Evolutionary conservation across 1,140 invertebrate species (phyloP).

Genomic region (Drosophila albomicans): DNA sequence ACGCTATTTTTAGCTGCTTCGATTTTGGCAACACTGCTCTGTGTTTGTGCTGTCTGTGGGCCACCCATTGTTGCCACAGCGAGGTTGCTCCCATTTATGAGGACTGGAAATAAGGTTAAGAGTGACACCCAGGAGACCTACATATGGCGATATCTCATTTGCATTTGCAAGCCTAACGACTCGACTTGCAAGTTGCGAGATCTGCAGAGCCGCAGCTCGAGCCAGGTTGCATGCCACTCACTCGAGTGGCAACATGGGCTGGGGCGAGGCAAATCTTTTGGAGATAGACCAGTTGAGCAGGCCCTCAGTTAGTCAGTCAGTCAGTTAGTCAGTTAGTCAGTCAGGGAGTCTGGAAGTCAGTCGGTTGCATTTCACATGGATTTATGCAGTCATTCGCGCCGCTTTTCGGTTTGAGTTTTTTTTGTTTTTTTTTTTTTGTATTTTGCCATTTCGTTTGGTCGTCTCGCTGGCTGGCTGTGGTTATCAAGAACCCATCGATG

Average conservation of each 20-base stretch:
- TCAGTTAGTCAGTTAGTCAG: slow-evolving; percentile 41
- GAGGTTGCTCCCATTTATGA: slow-evolving; percentile 70
- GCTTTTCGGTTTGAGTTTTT: slow-evolving; percentile 23
- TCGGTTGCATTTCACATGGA: slow-evolving; percentile 73
- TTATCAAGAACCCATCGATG: slow-evolving; percentile 61
- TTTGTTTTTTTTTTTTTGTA: too few species aligned
- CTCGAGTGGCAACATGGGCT: slow-evolving; percentile 4
- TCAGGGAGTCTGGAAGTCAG: slow-evolving; percentile 40
- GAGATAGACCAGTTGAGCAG: slow-evolving; percentile 26
- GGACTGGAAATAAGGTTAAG: slow-evolving; percentile 73
- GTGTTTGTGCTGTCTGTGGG: slow-evolving; percentile 20
- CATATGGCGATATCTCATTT: slow-evolving; percentile 70
- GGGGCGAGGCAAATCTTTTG: slow-evolving; percentile 39
- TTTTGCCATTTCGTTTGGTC: slow-evolving; percentile 67
- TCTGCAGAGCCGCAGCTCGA: slow-evolving; percentile 3
- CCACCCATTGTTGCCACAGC: slow-evolving; percentile 60
- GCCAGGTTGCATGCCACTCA: slow-evolving; percentile 30
- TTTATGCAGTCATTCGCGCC: slow-evolving; percentile 81
- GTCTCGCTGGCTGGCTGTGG: slow-evolving; percentile 19
- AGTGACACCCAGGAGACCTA: slow-evolving; percentile 79
- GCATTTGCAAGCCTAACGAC: slow-evolving; percentile 67
- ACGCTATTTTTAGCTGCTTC: not conserved
- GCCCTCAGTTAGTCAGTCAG: slow-evolving; percentile 28
- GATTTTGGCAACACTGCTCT: not conserved
- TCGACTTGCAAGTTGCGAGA: not conserved